phyloP scores from a whole-genome alignment of 64 coral and sea anemone genomes.

The Orbicella faveolata region DNA sequence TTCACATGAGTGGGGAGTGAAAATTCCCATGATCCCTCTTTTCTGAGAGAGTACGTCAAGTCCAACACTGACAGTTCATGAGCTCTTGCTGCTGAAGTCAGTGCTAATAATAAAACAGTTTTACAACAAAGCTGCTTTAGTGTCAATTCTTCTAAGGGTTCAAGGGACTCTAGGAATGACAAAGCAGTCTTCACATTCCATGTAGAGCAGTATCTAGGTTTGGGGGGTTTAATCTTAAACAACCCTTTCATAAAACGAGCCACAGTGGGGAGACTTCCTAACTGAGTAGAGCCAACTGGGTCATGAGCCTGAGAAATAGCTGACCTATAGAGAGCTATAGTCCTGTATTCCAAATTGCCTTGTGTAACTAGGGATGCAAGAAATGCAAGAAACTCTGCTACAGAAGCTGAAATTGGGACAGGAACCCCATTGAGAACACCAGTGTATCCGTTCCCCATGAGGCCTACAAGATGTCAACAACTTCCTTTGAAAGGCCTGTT shows the following conservation, averaged over 20 bases:
- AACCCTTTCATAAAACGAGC: conserved; percentile 30
- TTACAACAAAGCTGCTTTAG: conserved; percentile 9
- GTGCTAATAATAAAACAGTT: conserved; percentile 4
- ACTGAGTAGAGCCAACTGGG: conserved; percentile 13
- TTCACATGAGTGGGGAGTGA: conserved; percentile 5
- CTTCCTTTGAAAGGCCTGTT: no score
- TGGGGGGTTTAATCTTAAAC: conserved; percentile 13
- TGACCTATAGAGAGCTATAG: conserved; percentile 20
- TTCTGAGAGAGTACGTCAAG: background rate
- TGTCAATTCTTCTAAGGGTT: conserved; percentile 4
- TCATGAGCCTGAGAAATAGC: conserved; percentile 7
- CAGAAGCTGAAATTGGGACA: background rate
- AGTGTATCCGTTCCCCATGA: background rate
- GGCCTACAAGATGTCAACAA: background rate
- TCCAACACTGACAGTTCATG: conserved; percentile 27
- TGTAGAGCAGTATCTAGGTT: background rate
- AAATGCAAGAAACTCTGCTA: background rate
- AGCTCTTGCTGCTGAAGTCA: background rate
- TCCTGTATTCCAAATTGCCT: conserved; percentile 16
- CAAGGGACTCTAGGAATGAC: background rate
- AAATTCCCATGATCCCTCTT: background rate
- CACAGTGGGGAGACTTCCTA: conserved; percentile 27
- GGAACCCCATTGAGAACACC: background rate
- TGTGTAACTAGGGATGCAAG: background rate
- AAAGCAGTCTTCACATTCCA: background rate